phyloP scores from a whole-genome alignment of 2,113 vertebrate species.

The Uria aalge region DNA sequence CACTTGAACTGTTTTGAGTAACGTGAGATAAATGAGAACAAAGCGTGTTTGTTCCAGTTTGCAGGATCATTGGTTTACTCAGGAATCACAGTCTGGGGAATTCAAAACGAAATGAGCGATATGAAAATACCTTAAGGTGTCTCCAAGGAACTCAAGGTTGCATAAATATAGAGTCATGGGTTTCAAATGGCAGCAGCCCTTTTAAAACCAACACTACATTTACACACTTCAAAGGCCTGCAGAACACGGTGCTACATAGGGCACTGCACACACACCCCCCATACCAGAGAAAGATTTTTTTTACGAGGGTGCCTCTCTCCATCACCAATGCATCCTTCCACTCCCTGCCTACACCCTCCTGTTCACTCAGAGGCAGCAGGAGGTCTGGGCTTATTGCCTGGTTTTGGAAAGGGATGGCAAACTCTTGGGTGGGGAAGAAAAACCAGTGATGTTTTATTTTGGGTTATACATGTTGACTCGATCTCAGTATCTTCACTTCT shows the following conservation, averaged over 20 bases:
- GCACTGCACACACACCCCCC: background rate
- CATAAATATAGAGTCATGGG: background rate
- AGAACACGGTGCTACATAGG: background rate
- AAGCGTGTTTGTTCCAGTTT: conserved; percentile 26
- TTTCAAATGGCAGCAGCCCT: background rate
- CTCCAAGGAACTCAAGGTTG: background rate
- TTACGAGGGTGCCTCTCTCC: background rate
- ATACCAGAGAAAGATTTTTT: background rate
- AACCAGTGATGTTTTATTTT: background rate
- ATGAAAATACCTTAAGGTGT: background rate
- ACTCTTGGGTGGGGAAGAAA: background rate
- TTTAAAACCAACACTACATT: background rate
- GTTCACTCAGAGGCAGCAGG: background rate
- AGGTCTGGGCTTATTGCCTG: background rate
- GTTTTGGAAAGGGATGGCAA: background rate
- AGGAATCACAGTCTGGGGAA: conserved; percentile 5
- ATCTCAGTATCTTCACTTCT: background rate
- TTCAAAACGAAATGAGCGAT: background rate
- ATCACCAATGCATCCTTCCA: background rate
- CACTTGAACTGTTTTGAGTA: background rate
- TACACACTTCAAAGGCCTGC: background rate
- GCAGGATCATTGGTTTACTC: background rate
- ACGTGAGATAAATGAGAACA: conserved; percentile 17
- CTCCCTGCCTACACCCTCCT: background rate
- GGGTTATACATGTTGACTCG: background rate